Percentiles rank a stretch among this genome's conserved stretches.
Evolutionary conservation across 1,140 invertebrate genomes (phyloP).

Genomic region (Apis laboriosa): DNA sequence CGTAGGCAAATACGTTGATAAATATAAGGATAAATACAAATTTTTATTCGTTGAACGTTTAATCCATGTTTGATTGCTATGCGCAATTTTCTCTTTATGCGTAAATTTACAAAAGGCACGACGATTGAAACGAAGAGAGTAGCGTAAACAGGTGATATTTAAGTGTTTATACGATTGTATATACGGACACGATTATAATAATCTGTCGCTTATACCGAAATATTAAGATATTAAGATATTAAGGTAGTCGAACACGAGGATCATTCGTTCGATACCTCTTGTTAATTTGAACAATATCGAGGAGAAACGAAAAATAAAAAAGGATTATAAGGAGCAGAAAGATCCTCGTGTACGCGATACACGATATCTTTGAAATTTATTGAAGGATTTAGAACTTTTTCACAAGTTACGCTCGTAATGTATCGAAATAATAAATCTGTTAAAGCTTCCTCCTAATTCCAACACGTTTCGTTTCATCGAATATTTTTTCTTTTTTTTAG

Average conservation of each 20-base stretch:
- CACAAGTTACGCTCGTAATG: conserved; percentile 56
- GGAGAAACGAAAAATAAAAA: background rate
- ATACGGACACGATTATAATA: conserved; percentile 20
- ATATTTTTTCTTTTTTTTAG: background rate
- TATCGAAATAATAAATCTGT: conserved; percentile 70
- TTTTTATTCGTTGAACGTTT: background rate
- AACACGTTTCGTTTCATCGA: rapidly evolving
- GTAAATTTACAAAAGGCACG: background rate
- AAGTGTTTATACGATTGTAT: conserved; percentile 57
- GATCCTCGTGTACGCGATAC: conserved; percentile 44
- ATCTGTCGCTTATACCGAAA: conserved; percentile 28
- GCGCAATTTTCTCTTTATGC: background rate
- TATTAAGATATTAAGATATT: conserved; percentile 25
- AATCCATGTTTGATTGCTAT: background rate
- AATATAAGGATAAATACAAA: no score
- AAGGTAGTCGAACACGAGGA: conserved; percentile 40
- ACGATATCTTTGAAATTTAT: conserved; percentile 36
- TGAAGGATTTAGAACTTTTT: conserved; percentile 38
- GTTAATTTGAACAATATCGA: no score
- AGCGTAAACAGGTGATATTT: conserved; percentile 30
- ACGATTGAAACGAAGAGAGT: conserved; percentile 33
- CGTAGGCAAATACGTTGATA: background rate
- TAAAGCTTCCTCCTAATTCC: conserved; percentile 30
- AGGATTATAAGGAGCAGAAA: background rate
- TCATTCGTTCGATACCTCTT: background rate